phyloP scores from a whole-genome alignment of 1,140 invertebrate species.

The Whitmania pigra region DNA sequence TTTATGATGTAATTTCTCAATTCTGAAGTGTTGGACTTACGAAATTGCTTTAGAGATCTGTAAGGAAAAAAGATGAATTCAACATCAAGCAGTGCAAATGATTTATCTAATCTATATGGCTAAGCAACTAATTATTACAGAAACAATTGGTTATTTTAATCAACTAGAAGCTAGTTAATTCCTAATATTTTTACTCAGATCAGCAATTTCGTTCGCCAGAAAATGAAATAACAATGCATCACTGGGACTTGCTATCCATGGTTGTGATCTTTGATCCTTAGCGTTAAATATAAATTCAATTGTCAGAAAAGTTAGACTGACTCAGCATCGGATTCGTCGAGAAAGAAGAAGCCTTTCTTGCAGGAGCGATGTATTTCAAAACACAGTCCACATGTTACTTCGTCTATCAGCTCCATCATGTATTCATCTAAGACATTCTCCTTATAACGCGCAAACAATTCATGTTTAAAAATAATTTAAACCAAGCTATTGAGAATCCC shows the following conservation, averaged over 20 bases:
- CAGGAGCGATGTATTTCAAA: slow-evolving; percentile 66
- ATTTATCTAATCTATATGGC: no score
- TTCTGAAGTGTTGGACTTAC: slow-evolving; percentile 28
- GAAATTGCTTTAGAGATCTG: slow-evolving; percentile 36
- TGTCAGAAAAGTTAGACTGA: slow-evolving; percentile 27
- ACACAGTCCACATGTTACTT: slow-evolving; percentile 61
- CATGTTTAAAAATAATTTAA: neutral
- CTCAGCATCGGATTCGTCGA: slow-evolving; percentile 49
- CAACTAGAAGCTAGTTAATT: no score
- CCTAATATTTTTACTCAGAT: no score
- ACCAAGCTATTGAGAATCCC: no score
- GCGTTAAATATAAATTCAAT: neutral
- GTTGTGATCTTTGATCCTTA: neutral
- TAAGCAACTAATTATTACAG: no score
- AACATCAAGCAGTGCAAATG: neutral
- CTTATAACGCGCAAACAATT: neutral
- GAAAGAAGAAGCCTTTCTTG: slow-evolving; percentile 52
- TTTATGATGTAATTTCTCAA: no score
- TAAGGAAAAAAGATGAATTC: slow-evolving; percentile 26
- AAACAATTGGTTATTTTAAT: no score
- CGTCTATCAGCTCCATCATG: slow-evolving; percentile 59
- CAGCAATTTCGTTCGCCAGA: neutral
- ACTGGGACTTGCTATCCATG: neutral
- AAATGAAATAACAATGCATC: neutral
- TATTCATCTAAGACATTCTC: slow-evolving; percentile 41